phyloP scores from a whole-genome alignment of 2,888 invertebrate species.

The Aspidiotus destructor region DNA sequence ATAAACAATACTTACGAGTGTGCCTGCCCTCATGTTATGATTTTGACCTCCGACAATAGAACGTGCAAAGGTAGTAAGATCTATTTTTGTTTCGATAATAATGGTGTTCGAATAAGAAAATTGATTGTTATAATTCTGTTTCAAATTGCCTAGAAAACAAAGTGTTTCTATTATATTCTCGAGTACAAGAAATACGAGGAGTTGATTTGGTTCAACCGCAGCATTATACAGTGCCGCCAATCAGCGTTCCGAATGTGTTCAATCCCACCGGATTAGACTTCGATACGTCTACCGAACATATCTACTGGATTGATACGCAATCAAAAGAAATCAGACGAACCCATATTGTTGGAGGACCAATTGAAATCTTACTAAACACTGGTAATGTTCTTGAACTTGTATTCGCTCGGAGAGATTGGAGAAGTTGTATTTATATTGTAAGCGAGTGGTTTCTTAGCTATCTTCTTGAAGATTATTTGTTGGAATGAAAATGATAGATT shows the following conservation, averaged over 20 bases:
- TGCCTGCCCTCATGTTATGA: constrained; percentile 81
- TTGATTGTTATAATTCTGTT: neutral
- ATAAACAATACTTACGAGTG: constrained; percentile 56
- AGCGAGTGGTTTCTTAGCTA: no score
- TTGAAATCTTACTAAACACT: constrained; percentile 65
- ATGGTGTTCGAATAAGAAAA: no score
- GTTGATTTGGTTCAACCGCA: constrained; percentile 66
- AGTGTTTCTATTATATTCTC: constrained; percentile 65
- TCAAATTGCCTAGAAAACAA: constrained; percentile 52
- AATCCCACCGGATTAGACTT: constrained; percentile 63
- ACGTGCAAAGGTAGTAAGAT: constrained; percentile 55
- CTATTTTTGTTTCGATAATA: no score
- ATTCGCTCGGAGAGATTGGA: constrained; percentile 3
- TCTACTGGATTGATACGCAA: constrained; percentile 71
- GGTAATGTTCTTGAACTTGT: constrained; percentile 42
- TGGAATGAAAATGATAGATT: no score
- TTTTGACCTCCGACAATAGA: constrained; percentile 54
- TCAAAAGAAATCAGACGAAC: constrained; percentile 64
- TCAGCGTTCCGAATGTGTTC: constrained; percentile 56
- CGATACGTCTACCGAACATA: constrained; percentile 52
- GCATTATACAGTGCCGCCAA: constrained; percentile 71
- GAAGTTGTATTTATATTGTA: neutral
- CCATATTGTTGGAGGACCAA: constrained; percentile 56
- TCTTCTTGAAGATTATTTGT: no score
- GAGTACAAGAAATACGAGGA: constrained; percentile 68